phyloP scores from a whole-genome alignment of 1,140 invertebrate genomes.

The Calephelis nemesis region DNA sequence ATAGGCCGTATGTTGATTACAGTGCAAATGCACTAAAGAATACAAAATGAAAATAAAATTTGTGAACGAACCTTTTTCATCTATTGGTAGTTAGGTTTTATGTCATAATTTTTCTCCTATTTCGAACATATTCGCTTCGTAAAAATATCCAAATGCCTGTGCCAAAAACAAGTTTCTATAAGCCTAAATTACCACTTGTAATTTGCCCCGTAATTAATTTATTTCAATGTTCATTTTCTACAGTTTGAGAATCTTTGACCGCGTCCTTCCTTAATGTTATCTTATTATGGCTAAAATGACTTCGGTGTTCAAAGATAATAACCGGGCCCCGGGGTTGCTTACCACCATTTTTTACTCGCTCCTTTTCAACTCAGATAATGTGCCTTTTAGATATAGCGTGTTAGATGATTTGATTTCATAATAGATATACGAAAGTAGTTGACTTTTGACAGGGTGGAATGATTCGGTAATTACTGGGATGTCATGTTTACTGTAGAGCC shows the following conservation, averaged over 20 bases:
- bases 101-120: too few relatives aligned
- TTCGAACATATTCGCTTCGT: too few relatives aligned
- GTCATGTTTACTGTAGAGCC: not conserved
- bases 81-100: too few relatives aligned
- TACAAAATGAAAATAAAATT: too few relatives aligned
- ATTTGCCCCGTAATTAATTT: too few relatives aligned
- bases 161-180: too few relatives aligned
- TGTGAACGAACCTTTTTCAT: too few relatives aligned
- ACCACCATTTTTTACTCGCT: slow-evolving; percentile 60
- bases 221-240: too few relatives aligned
- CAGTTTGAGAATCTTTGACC: slow-evolving; percentile 47
- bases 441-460: slow-evolving; percentile 35
- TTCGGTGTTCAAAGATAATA: slow-evolving; percentile 78
- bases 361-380: slow-evolving; percentile 63
- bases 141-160: too few relatives aligned
- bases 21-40: too few relatives aligned
- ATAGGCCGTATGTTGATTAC: too few relatives aligned
- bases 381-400: slow-evolving; percentile 65
- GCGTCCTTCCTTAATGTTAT: slow-evolving; percentile 74
- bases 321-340: slow-evolving; percentile 53
- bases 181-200: too few relatives aligned
- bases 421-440: slow-evolving; percentile 39
- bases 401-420: slow-evolving; percentile 64
- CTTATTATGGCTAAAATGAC: slow-evolving; percentile 79
- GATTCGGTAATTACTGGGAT: slow-evolving; percentile 21